Conservation (phyloP, 2,113 vertebrate species). For the Hydropotes inermis region DNA sequence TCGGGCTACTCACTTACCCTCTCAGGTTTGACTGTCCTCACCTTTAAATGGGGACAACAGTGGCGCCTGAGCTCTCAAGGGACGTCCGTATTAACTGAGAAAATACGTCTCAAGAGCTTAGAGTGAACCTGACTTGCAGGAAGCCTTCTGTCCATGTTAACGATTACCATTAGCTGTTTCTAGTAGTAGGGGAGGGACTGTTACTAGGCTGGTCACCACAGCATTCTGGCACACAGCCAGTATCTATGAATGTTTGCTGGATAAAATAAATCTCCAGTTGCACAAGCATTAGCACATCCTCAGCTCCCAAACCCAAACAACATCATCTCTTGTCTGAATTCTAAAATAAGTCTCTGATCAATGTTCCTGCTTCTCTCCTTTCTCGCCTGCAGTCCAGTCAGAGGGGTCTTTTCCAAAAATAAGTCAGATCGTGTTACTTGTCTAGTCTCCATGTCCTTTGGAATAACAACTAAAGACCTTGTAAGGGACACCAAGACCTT, state of each 20-base stretch:
- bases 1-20: not conserved
- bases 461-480: not conserved
- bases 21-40: not conserved
- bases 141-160: not conserved
- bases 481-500: not conserved
- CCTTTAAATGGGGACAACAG: not conserved
- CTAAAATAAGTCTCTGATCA: not conserved
- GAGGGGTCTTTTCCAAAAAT: not conserved
- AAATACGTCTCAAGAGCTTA: not conserved
- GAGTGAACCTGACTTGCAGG: not conserved
- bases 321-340: not conserved
- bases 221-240: not conserved
- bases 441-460: not conserved
- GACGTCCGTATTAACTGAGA: not conserved
- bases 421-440: not conserved
- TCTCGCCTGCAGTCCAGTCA: not conserved
- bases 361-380: not conserved
- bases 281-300: not conserved
- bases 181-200: not conserved
- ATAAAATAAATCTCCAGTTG: not conserved
- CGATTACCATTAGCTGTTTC: not conserved
- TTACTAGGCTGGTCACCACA: not conserved
- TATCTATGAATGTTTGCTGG: not conserved
- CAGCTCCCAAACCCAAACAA: not conserved
- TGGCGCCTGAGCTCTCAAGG: not conserved